These are phyloP conservation scores for Sesamia inferens DNA, from an alignment of 2,888 invertebrate genomes.

Conservation along the genomic window DNA sequence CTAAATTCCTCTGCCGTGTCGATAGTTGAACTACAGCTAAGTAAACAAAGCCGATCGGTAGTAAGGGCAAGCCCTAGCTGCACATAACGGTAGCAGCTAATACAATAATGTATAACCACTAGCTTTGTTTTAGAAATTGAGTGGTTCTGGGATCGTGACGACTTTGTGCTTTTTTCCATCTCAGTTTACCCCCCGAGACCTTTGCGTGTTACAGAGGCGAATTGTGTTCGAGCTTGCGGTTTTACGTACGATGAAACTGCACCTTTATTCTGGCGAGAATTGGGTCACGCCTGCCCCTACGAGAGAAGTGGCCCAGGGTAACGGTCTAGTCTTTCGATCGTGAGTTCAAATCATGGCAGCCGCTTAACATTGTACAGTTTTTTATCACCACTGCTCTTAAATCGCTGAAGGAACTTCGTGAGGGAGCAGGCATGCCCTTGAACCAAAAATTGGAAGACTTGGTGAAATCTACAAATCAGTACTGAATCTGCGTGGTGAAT, in stretches of 20 bases:
- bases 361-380: neutral
- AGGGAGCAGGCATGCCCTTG: neutral
- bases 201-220: constrained; percentile 72
- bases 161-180: constrained; percentile 77
- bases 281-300: constrained; percentile 33
- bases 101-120: constrained; percentile 83
- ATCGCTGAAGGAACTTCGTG: neutral
- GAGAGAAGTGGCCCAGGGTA: neutral
- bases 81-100: constrained; percentile 85
- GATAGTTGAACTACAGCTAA: constrained; percentile 16
- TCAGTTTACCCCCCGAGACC: constrained; percentile 61
- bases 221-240: constrained; percentile 71
- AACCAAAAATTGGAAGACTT: neutral
- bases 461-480: neutral
- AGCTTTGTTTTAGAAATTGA: constrained; percentile 88
- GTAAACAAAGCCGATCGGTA: constrained; percentile 56
- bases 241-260: constrained; percentile 48
- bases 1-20: constrained; percentile 35
- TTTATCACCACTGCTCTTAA: neutral
- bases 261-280: constrained; percentile 56
- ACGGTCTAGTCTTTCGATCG: neutral
- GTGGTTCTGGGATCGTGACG: constrained; percentile 84
- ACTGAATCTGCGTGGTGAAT: neutral
- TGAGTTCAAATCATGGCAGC: neutral
- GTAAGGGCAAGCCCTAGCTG: constrained; percentile 70